Evolutionary conservation across 1,140 invertebrate genomes (phyloP).

Genomic region (Pristionchus pacificus): DNA sequence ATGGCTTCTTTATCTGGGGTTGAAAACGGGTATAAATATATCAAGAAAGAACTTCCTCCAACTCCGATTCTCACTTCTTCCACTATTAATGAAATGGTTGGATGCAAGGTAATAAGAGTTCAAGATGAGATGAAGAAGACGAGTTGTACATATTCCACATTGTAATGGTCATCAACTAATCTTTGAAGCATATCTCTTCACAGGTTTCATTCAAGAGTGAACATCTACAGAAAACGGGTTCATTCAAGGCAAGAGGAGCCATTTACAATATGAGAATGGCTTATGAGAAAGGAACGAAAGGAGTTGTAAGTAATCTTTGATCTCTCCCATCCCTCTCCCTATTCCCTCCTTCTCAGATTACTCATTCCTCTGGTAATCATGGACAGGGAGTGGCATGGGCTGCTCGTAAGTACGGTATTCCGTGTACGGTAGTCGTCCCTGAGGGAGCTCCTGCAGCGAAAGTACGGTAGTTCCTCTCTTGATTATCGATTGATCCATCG

Average conservation of each 20-base stretch:
- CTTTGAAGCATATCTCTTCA: too few species aligned
- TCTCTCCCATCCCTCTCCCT: neutral
- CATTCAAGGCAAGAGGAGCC: constrained; percentile 58
- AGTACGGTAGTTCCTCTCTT: constrained; percentile 11
- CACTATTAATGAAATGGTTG: neutral
- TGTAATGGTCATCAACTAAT: too few species aligned
- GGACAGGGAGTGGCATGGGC: constrained; percentile 60
- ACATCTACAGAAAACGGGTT: constrained; percentile 59
- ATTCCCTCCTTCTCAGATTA: constrained; percentile 49
- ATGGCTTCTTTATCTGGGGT: too few species aligned
- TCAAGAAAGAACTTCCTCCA: neutral
- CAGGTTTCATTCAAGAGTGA: constrained; percentile 57
- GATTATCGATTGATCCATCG: neutral
- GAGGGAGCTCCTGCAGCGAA: constrained; percentile 56
- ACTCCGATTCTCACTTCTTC: neutral
- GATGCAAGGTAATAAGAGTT: neutral
- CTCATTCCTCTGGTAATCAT: constrained; percentile 60
- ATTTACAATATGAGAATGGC: constrained; percentile 52
- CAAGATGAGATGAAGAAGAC: too few species aligned
- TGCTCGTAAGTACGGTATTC: constrained; percentile 45
- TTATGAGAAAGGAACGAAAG: constrained; percentile 27
- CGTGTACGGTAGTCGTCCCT: constrained; percentile 58
- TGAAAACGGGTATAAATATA: neutral
- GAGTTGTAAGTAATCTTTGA: constrained; percentile 30
- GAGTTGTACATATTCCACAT: too few species aligned